A percentile compares a stretch with the other conserved stretches of the same genome.
Evolutionary conservation across 2,888 invertebrate species (phyloP).

Genomic region (Acanthosepion lycidas): DNA sequence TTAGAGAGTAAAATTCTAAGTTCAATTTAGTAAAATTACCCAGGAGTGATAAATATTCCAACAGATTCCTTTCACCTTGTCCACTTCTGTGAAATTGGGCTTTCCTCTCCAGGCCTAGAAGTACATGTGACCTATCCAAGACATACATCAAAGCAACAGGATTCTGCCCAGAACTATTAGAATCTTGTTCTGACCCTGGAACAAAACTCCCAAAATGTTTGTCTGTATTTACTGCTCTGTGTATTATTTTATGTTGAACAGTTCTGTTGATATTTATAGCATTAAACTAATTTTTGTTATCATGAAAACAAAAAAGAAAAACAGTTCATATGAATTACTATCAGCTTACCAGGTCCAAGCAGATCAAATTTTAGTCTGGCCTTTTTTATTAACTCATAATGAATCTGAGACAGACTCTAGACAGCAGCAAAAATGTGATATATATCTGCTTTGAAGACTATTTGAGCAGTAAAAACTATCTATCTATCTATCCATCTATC

Average conservation of each 20-base stretch:
- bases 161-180: background rate
- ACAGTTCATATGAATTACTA: too few relatives aligned
- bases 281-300: background rate
- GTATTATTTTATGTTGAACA: background rate
- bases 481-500: too few relatives aligned
- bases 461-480: too few relatives aligned
- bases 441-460: too few relatives aligned
- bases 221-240: background rate
- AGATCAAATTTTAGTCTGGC: too few relatives aligned
- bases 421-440: too few relatives aligned
- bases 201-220: background rate
- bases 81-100: background rate
- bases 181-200: background rate
- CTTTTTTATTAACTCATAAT: too few relatives aligned
- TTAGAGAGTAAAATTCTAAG: background rate
- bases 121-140: conserved; percentile 15
- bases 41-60: background rate
- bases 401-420: too few relatives aligned
- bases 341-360: too few relatives aligned
- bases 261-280: background rate
- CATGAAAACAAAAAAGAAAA: too few relatives aligned
- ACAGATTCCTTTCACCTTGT: background rate
- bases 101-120: background rate
- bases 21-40: conserved; percentile 2
- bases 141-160: background rate